Percentiles rank a stretch among this genome's conserved stretches.
phyloP scores from a whole-genome alignment of 2,113 vertebrate genomes.

The Ammodytes dubius region DNA sequence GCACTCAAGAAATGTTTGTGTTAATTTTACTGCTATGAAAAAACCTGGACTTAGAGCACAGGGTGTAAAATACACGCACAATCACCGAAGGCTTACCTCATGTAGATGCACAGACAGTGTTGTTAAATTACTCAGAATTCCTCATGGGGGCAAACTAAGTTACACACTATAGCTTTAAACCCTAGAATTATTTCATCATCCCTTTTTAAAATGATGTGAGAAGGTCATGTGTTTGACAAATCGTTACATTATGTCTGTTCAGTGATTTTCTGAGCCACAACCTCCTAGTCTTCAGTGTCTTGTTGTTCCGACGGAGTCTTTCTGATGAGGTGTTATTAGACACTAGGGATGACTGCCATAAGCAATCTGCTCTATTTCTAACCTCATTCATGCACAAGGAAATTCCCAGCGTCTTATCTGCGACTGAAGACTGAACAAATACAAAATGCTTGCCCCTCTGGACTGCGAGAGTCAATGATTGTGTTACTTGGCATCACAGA shows the following conservation, averaged over 20 bases:
- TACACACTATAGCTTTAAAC: too few species aligned
- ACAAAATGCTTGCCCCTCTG: constrained; percentile 38
- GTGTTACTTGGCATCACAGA: constrained; percentile 65
- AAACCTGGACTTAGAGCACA: too few species aligned
- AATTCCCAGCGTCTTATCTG: constrained; percentile 71
- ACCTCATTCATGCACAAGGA: constrained; percentile 31
- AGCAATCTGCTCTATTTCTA: constrained; percentile 47
- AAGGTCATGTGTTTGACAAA: not conserved
- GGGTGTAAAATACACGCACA: too few species aligned
- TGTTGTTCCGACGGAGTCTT: not conserved
- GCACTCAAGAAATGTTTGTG: too few species aligned
- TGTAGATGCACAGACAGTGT: too few species aligned
- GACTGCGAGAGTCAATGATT: constrained; percentile 51
- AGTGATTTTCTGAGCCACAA: constrained; percentile 9
- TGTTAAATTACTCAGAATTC: too few species aligned
- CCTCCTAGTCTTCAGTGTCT: constrained; percentile 1
- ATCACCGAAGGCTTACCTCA: too few species aligned
- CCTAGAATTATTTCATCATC: too few species aligned
- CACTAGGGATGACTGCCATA: constrained; percentile 32
- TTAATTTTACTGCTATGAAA: too few species aligned
- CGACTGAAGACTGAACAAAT: constrained; percentile 56
- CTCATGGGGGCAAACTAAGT: too few species aligned
- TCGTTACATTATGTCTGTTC: constrained; percentile 16
- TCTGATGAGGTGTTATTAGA: constrained; percentile 25
- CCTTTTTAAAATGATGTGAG: too few species aligned